Conservation (phyloP, 2,113 vertebrate species). For the Myotis yumanensis region DNA sequence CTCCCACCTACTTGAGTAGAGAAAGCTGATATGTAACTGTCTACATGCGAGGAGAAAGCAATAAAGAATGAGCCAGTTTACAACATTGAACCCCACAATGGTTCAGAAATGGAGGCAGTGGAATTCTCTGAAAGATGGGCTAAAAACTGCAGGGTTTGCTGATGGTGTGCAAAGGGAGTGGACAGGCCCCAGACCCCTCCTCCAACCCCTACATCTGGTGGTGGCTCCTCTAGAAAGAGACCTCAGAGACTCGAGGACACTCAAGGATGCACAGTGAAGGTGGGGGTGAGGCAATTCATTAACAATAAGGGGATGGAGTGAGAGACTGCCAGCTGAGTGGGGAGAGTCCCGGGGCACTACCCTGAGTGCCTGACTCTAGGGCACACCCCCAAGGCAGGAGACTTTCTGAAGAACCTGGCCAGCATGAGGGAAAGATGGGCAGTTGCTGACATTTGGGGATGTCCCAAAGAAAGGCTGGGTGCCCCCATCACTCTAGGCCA, state of each 20-base stretch:
- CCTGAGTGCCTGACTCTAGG: background rate
- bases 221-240: background rate
- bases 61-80: background rate
- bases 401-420: background rate
- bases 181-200: background rate
- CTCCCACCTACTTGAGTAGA: background rate
- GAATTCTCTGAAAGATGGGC: background rate
- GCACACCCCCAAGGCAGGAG: background rate
- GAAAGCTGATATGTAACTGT: background rate
- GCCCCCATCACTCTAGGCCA: background rate
- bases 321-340: background rate
- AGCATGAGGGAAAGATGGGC: background rate
- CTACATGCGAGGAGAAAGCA: background rate
- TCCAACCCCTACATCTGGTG: background rate
- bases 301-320: background rate
- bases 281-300: background rate
- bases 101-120: background rate
- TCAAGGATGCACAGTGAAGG: background rate
- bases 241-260: background rate
- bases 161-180: fast-evolving
- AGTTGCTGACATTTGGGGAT: background rate
- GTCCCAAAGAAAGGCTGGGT: background rate
- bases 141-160: background rate
- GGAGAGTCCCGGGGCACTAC: too few relatives aligned
- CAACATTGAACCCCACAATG: background rate